A percentile compares a stretch with the other conserved stretches of the same genome.
These are phyloP conservation scores for Cecropterus lyciades DNA, from an alignment of 1,140 invertebrate species.

Conservation along the genomic window DNA sequence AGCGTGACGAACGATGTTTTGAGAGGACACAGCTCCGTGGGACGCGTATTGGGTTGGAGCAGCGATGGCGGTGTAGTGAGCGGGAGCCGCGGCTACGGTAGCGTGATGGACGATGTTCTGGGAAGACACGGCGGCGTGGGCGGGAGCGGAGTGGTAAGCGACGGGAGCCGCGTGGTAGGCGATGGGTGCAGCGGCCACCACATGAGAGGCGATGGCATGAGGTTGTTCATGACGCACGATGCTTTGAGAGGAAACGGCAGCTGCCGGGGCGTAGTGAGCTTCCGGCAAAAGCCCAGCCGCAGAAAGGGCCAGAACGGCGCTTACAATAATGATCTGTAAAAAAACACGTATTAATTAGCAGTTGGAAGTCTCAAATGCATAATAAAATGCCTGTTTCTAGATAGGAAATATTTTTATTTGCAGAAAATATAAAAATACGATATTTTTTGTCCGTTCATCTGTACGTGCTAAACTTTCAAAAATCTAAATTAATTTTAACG, in stretches of 20 bases:
- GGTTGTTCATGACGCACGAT: constrained; percentile 67
- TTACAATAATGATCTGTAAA: constrained; percentile 8
- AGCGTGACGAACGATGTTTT: constrained; percentile 49
- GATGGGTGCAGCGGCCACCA: constrained; percentile 30
- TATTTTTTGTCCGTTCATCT: too few relatives aligned
- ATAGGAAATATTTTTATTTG: too few relatives aligned
- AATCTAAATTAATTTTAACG: too few relatives aligned
- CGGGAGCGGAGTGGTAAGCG: constrained; percentile 16
- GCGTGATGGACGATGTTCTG: constrained; percentile 47
- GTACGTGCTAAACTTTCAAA: too few relatives aligned
- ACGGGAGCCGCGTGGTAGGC: neutral
- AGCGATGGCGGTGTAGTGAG: constrained; percentile 66
- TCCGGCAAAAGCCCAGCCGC: constrained; percentile 57
- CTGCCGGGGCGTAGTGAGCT: constrained; percentile 58
- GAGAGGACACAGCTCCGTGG: constrained; percentile 40
- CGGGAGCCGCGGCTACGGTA: constrained; percentile 68
- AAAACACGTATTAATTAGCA: too few relatives aligned
- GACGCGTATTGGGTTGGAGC: constrained; percentile 33
- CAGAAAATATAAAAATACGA: too few relatives aligned
- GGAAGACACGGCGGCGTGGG: constrained; percentile 39
- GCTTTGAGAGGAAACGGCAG: too few relatives aligned
- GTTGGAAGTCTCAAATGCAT: too few relatives aligned
- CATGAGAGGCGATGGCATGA: constrained; percentile 20
- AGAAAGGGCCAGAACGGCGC: constrained; percentile 9
- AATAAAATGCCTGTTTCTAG: too few relatives aligned